Evolutionary conservation across 2,797 vertebrate genomes (phyloP).

Genomic region (Squalus acanthias): DNA sequence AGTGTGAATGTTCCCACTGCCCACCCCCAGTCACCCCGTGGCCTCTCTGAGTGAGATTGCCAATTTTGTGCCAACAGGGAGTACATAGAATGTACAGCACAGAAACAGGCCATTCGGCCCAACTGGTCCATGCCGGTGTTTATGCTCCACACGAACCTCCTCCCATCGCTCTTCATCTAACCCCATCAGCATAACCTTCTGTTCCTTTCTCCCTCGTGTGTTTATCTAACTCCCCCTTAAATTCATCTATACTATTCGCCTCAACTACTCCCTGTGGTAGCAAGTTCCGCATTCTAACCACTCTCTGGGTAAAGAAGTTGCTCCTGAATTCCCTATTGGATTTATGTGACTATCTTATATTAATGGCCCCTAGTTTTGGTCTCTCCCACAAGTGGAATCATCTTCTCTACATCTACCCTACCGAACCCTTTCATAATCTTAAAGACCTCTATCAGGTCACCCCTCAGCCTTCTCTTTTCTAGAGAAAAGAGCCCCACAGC

Average conservation of each 20-base stretch:
- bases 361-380: not conserved
- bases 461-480: not conserved
- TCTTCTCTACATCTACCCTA: not conserved
- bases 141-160: not conserved
- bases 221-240: not conserved
- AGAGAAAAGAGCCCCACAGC: not conserved
- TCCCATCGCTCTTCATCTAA: not conserved
- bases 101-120: not conserved
- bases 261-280: not conserved
- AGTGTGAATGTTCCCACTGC: not conserved
- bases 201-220: not conserved
- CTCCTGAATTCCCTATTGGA: not conserved
- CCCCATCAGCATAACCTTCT: not conserved
- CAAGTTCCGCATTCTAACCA: not conserved
- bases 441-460: not conserved
- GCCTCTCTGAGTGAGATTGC: not conserved
- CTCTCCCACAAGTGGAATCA: not conserved
- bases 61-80: not conserved
- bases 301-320: not conserved
- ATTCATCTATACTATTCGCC: not conserved
- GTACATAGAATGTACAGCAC: not conserved
- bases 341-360: not conserved
- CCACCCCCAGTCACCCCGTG: not conserved
- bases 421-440: not conserved
- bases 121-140: not conserved